Conservation (phyloP, 2,113 vertebrate genomes). For the Climacteris rufus region DNA sequence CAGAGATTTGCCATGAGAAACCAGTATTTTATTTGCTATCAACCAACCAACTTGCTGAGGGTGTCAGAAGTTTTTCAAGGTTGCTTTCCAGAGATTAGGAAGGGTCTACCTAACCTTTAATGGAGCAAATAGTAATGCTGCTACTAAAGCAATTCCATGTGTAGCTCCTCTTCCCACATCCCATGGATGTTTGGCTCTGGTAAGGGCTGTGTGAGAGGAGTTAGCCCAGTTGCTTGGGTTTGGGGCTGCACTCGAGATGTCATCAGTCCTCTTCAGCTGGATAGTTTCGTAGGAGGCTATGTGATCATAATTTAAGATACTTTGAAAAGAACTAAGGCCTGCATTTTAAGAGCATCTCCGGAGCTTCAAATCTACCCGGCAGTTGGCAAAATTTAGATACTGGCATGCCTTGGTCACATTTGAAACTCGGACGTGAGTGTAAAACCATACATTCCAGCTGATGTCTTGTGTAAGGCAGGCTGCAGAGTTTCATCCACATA, state of each 20-base stretch:
- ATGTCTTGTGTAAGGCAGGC: not conserved
- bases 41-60: not conserved
- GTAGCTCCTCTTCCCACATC: not conserved
- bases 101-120: not conserved
- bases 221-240: not conserved
- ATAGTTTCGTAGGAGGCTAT: not conserved
- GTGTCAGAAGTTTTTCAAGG: not conserved
- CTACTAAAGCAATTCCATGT: not conserved
- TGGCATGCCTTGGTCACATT: not conserved
- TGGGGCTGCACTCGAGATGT: accelerated
- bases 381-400: not conserved
- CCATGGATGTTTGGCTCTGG: not conserved
- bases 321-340: not conserved
- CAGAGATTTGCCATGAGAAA: not conserved
- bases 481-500: not conserved
- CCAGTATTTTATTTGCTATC: not conserved
- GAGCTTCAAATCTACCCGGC: not conserved
- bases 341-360: not conserved
- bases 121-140: not conserved
- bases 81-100: not conserved
- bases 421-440: not conserved
- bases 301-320: not conserved
- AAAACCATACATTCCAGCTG: not conserved
- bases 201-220: not conserved
- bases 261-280: not conserved